phyloP scores from a whole-genome alignment of 2,113 vertebrate genomes.

The Ctenodactylus gundi region DNA sequence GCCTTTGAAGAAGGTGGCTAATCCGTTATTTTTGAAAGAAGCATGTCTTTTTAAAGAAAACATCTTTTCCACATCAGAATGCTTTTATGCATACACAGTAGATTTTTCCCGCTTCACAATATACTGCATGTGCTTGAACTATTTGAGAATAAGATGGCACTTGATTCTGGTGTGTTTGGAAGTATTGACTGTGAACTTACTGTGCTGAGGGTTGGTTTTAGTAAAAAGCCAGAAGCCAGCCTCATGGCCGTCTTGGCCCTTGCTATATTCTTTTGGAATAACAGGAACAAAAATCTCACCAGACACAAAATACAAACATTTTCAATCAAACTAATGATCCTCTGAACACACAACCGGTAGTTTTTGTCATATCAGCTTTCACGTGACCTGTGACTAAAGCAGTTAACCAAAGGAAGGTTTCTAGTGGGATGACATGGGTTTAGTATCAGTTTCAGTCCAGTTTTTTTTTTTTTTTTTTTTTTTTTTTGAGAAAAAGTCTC shows the following conservation, averaged over 20 bases:
- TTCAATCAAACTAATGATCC: not conserved
- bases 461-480: too few relatives aligned
- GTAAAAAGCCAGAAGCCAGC: not conserved
- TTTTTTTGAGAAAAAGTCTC: too few relatives aligned
- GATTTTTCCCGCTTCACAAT: slow-evolving; percentile 54
- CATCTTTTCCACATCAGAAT: slow-evolving; percentile 50
- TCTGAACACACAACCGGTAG: not conserved
- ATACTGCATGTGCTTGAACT: slow-evolving; percentile 50
- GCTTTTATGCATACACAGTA: slow-evolving; percentile 51
- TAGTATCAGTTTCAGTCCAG: too few relatives aligned
- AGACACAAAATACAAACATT: not conserved
- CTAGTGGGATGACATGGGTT: not conserved
- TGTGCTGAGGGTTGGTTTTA: not conserved
- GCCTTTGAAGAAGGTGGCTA: slow-evolving; percentile 49
- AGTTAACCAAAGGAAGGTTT: not conserved
- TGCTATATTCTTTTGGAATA: not conserved
- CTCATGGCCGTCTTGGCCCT: not conserved
- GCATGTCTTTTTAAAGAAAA: not conserved
- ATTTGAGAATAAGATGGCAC: slow-evolving; percentile 64
- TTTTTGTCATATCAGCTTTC: not conserved
- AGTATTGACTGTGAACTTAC: not conserved
- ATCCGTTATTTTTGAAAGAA: slow-evolving; percentile 72
- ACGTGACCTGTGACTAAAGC: not conserved
- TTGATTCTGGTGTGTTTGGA: not conserved
- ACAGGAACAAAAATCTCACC: not conserved